Evolutionary conservation across 1,140 invertebrate genomes (phyloP).

Genomic region (Cecropterus lyciades): DNA sequence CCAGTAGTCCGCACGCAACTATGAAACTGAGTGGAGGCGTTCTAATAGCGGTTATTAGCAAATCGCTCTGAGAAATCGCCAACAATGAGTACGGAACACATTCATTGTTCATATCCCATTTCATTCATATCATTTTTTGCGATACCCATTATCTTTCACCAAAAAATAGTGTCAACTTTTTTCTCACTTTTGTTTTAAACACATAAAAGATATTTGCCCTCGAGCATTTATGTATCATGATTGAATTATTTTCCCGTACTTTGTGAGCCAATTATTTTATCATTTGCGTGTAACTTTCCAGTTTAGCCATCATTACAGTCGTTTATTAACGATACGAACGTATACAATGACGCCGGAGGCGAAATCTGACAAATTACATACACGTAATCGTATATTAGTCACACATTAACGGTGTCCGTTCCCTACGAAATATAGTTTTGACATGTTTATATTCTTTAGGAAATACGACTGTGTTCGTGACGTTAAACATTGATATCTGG

Average conservation of each 20-base stretch:
- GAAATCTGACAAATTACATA: slow-evolving; percentile 2
- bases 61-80: slow-evolving; percentile 75
- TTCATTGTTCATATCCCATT: slow-evolving; percentile 65
- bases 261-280: slow-evolving; percentile 59
- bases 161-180: slow-evolving; percentile 67
- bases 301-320: slow-evolving; percentile 52
- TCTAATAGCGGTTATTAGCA: slow-evolving; percentile 75
- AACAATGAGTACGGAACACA: slow-evolving; percentile 73
- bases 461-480: slow-evolving; percentile 19
- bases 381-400: slow-evolving; percentile 3
- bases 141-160: slow-evolving; percentile 54
- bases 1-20: slow-evolving; percentile 64
- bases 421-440: slow-evolving; percentile 6
- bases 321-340: slow-evolving; percentile 18
- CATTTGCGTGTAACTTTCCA: slow-evolving; percentile 57
- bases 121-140: slow-evolving; percentile 65
- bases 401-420: slow-evolving; percentile 11
- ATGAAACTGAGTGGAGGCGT: slow-evolving; percentile 55
- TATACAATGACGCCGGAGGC: neutral
- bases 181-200: slow-evolving; percentile 52
- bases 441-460: slow-evolving; percentile 14
- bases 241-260: slow-evolving; percentile 70
- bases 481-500: slow-evolving; percentile 46
- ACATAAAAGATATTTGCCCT: slow-evolving; percentile 61
- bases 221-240: slow-evolving; percentile 58